Evolutionary conservation across 2,888 invertebrate species (phyloP), one percentile per base, ranked within the genome.

Genomic region (Scaptomyza cyrtandrae): DNA sequence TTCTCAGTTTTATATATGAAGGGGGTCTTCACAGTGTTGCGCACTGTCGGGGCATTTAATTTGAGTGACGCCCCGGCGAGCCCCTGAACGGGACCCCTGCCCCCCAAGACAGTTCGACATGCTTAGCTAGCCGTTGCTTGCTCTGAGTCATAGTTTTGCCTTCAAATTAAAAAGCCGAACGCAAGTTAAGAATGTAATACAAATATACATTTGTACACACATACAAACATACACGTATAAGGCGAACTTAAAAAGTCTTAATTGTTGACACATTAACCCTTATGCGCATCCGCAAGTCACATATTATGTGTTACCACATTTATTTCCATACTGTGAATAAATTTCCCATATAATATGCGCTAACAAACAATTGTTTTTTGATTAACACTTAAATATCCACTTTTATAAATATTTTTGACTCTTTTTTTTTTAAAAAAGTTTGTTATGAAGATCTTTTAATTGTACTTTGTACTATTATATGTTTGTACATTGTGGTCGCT

Each of bases 21-120:
- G n/a, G n/a, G 60, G 78, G 78, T 60, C 56, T 50, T 31, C 16
- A 59, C 66, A 55, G 55, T 53, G 65, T 65, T 74, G 79, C 65
- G 68, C 75, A 66, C 52, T 64, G 71, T 57, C 63, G 55, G 57
- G 31, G 64, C 69, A 65, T 76, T 76, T 78, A 66, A 37, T 37
- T 37, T 37, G 6, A 37, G n/a, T 37, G 37, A 37, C 37, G 37
- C 37, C 37, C 37, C 37, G 37, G 37, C 37, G 37, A 37, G 37
- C 37, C 37, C n/a, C 37, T 37, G 37, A 37, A n/a, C 37, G 37
- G 37, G 37, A 37, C n/a, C 37, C 37, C 37, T 37, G n/a, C n/a
- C n/a, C 35, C 6, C 29, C 7, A 5, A 29, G 13, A 35, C n/a
- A n/a, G 37, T 3, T 13, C 35, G 35, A 35, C 35, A 35, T 35